Base-by-base conservation (phyloP, 1,140 invertebrate genomes). In the Euura saliciscinereae region DNA sequence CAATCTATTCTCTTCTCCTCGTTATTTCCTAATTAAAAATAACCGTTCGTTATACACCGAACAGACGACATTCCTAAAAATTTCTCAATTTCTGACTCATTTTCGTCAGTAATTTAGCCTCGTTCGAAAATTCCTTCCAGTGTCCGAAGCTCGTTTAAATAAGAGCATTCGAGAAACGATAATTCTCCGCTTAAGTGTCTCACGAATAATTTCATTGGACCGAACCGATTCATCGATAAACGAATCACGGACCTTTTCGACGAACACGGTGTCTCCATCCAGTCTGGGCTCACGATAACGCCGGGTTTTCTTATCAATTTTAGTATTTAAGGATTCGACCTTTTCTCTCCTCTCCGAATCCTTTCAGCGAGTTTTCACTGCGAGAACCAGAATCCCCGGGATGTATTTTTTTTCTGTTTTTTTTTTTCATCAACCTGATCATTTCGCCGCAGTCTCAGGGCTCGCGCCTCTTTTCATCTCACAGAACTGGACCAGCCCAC, bases 401-500 rank as follows among this genome's bases (percentile, higher is more conserved):
- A 69, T 66, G 68, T 74, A 71, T 59, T 65, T n/a, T 71, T 70
- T 66, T 64, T 65, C 45, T 65, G 44, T 70, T 68, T 69, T 65
- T 70, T 68, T 69, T 65, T 44, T 44, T 46, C 71, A 43, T 42
- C 66, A 59, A 8, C 42, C 45, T 11, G 44, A 66, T 66, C 76
- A 71, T 73, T 68, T 69, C 71, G 10, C 28, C 66, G 28, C 28
- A 11, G 66, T 42, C 66, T 7, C 8, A 3, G 8, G 8, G 44
- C 28, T 42, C 44, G 66, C 66, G 28, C 44, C 28, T 69, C 45
- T 69, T 44, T 8, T 69, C 79, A 68, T 78, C 77, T 78, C 72
- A 67, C 76, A 76, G 80, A 82, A 82, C 79, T 80, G 76, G 75
- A 79, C 71, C 80, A 78, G 76, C 77, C 80, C 75, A 80, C 77